Percentiles rank a stretch among this genome's conserved stretches.
These are phyloP conservation scores for Icerya purchasi DNA, from an alignment of 2,888 invertebrate species.

Conservation along the genomic window DNA sequence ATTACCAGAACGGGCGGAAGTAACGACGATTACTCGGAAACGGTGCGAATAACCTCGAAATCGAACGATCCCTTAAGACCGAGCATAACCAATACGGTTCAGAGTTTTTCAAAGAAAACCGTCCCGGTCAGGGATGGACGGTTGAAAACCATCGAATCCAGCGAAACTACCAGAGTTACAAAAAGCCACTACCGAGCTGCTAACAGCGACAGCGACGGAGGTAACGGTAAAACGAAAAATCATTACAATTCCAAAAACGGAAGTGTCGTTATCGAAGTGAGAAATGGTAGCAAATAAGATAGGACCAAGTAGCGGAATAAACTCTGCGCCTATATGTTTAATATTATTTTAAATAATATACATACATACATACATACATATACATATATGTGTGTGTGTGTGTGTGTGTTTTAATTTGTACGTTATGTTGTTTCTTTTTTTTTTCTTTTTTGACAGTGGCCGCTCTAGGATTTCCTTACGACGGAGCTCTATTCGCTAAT, in stretches of 20 bases:
- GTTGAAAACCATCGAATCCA: constrained; percentile 45
- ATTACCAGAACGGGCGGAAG: background rate
- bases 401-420: too few species aligned
- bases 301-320: too few species aligned
- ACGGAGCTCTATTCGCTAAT: too few species aligned
- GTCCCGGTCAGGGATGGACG: constrained; percentile 41
- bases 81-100: constrained; percentile 46
- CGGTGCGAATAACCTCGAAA: constrained; percentile 43
- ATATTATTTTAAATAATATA: background rate
- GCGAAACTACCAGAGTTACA: constrained; percentile 45
- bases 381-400: too few species aligned
- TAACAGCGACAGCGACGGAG: constrained; percentile 35
- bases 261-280: constrained; percentile 39
- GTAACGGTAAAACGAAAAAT: constrained; percentile 25
- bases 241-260: constrained; percentile 25
- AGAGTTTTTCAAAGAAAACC: constrained; percentile 44
- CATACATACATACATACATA: background rate
- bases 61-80: constrained; percentile 43
- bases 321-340: too few species aligned
- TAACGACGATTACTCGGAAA: constrained; percentile 47
- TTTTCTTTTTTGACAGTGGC: too few species aligned
- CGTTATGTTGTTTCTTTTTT: too few species aligned
- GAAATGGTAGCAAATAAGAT: constrained; percentile 26
- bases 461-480: too few species aligned
- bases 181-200: constrained; percentile 35